These are phyloP conservation scores for Hetaerina titia DNA, from an alignment of 2,888 invertebrate species.

Conservation along the genomic window DNA sequence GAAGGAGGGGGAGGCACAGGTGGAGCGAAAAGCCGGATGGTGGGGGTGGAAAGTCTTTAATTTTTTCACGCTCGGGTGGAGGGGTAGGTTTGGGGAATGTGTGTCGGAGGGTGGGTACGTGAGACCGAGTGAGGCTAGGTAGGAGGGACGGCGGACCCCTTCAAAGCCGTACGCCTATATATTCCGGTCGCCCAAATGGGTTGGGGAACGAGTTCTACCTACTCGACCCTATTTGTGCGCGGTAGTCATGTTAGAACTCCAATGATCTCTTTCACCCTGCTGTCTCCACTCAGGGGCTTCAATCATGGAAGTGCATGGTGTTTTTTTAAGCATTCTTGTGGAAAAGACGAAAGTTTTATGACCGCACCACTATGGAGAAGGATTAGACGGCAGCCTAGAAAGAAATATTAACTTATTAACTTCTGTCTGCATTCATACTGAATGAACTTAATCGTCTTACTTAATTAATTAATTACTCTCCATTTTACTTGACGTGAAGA, in stretches of 20 bases:
- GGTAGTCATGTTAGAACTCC: background rate
- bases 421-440: no score
- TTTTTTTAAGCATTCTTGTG: background rate
- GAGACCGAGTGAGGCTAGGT: background rate
- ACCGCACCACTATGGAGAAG: no score
- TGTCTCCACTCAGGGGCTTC: background rate
- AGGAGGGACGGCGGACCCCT: background rate
- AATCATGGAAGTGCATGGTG: background rate
- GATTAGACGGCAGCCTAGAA: no score
- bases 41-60: background rate
- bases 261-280: background rate
- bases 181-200: no score
- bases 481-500: no score
- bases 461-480: no score
- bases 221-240: no score
- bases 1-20: conserved; percentile 16
- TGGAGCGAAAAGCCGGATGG: background rate
- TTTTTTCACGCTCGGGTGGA: conserved; percentile 8
- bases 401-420: no score
- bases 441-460: no score
- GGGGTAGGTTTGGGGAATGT: background rate
- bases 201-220: no score
- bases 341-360: no score
- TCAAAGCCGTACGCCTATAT: no score
- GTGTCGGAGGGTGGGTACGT: background rate